Conservation (phyloP, 2,888 invertebrate genomes). For the Melikaiella ostensackeni region DNA sequence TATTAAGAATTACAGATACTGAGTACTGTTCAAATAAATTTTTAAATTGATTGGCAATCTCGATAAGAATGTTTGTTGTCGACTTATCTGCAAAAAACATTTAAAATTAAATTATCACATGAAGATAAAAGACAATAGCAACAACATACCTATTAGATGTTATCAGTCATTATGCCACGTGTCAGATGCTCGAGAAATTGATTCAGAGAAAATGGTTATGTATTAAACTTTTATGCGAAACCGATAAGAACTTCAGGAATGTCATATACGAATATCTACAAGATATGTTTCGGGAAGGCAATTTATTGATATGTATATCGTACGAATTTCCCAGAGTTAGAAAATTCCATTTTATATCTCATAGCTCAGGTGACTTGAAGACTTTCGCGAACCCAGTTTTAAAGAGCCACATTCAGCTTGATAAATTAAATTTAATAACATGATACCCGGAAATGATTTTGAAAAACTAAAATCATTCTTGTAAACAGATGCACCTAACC, state of each 20-base stretch:
- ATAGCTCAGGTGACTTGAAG: not conserved
- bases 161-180: not conserved
- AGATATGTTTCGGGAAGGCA: slow-evolving; percentile 2
- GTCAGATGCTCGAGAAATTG: not conserved
- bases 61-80: not conserved
- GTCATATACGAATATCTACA: not conserved
- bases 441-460: not conserved
- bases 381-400: not conserved
- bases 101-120: not conserved
- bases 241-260: not conserved
- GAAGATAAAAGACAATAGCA: not conserved
- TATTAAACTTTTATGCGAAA: not conserved
- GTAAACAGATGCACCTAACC: not conserved
- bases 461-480: not conserved
- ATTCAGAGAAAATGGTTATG: not conserved
- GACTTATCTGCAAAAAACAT: not conserved
- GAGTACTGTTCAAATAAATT: too few species aligned
- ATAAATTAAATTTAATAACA: not conserved
- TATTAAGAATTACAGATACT: not conserved
- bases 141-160: not conserved
- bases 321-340: not conserved
- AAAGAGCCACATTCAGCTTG: not conserved
- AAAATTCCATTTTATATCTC: not conserved
- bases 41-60: not conserved
- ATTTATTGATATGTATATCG: slow-evolving; percentile 27